These are phyloP conservation scores for Rotaria macrura DNA, from an alignment of 2,888 invertebrate species.

Conservation along the genomic window DNA sequence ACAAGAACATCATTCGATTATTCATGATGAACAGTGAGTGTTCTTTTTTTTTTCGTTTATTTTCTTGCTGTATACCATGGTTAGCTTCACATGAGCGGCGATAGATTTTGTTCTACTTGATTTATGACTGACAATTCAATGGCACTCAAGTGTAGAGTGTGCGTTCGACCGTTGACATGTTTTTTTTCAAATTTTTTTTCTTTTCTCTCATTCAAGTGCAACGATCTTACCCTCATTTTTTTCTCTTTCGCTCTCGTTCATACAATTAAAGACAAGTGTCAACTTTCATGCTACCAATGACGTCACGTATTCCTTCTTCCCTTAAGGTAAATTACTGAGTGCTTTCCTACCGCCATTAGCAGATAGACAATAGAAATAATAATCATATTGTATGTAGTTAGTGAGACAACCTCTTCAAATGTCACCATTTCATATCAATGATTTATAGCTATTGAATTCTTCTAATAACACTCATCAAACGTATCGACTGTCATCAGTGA, in stretches of 20 bases:
- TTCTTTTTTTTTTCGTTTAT: background rate
- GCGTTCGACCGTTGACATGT: background rate
- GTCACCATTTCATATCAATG: no score
- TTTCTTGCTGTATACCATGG: background rate
- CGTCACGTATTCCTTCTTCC: background rate
- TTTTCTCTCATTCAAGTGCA: background rate
- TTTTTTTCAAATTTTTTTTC: background rate
- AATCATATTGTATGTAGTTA: background rate
- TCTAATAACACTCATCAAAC: no score
- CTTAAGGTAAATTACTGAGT: background rate
- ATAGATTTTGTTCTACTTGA: background rate
- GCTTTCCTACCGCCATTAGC: background rate
- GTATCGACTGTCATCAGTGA: no score
- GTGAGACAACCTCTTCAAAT: no score
- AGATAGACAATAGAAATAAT: background rate
- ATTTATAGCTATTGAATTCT: no score
- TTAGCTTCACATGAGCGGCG: background rate
- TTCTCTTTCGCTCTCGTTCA: background rate
- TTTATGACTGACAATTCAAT: constrained; percentile 7
- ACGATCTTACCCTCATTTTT: constrained; percentile 8
- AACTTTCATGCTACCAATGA: background rate
- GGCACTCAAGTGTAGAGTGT: constrained; percentile 15
- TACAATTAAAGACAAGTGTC: constrained; percentile 14
- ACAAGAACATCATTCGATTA: background rate
- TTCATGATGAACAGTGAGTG: constrained; percentile 16